Conservation (phyloP, 92 coral and sea anemone genomes). For the Galaxea fascicularis region DNA sequence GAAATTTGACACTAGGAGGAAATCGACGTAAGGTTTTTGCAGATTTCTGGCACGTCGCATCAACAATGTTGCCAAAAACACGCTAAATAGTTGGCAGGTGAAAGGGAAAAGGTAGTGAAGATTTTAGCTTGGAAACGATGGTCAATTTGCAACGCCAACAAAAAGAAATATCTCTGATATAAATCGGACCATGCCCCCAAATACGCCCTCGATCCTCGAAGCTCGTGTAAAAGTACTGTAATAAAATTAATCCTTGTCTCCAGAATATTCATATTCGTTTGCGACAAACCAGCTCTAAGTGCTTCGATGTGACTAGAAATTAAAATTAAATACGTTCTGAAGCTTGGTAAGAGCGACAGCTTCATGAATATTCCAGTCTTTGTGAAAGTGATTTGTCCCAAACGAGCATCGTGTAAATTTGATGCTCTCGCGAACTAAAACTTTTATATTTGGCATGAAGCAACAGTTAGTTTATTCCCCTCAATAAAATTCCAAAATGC, state of each 20-base stretch:
- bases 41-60: not conserved
- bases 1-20: not conserved
- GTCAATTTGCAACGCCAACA: not conserved
- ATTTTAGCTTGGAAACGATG: not conserved
- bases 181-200: not conserved
- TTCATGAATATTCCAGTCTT: too few relatives aligned
- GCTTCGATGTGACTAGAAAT: too few relatives aligned
- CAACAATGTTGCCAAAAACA: not conserved
- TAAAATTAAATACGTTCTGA: too few relatives aligned
- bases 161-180: not conserved
- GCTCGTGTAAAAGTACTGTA: not conserved
- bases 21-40: not conserved
- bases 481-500: not conserved
- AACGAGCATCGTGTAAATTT: too few relatives aligned
- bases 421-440: too few relatives aligned
- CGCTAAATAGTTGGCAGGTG: not conserved
- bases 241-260: too few relatives aligned
- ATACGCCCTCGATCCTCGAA: not conserved
- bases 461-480: too few relatives aligned
- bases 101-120: not conserved
- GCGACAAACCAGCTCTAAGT: too few relatives aligned
- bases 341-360: too few relatives aligned
- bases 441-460: too few relatives aligned
- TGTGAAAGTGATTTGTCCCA: too few relatives aligned
- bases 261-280: too few relatives aligned